Evolutionary conservation across 2,888 invertebrate species (phyloP), one percentile per base, ranked within the genome.

Genomic region (Allophyes oxyacanthae): DNA sequence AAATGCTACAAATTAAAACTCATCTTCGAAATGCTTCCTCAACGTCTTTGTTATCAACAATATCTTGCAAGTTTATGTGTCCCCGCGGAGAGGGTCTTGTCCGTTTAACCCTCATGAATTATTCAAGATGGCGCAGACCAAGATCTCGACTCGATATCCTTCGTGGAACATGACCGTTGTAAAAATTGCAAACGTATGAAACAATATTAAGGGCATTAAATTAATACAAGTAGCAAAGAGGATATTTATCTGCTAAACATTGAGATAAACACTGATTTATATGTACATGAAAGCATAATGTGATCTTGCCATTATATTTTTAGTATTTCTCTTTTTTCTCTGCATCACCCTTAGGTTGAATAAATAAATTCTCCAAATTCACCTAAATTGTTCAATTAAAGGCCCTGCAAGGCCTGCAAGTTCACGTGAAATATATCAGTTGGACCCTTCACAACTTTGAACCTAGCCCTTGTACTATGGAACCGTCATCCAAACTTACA

Each of bases 91-190:
- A 75, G 66, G 78, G 76, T 81, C 79, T 80, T 81, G 82, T 81
- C 81, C 85, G 80, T 84, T 87, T 86, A 84, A 78, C 78, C 78
- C 82, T 82, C 73, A 83, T 88, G 86, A 85, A 87, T 86, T 64
- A 86, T 88, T 86, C 83, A 87, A 64, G 56, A 58, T 72, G 66
- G 74, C 79, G 78, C 80, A 80, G 77, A 81, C 72, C 78, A 75
- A 78, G 75, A 81, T 77, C 78, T 79, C 77, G 65, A 75, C 80
- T 78, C 79, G 72, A 84, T 84, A 84, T 78, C 77, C 69, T 77
- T 60, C 56, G 57, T 63, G 55, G 66, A 77, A 78, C 79, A 82
- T 79, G 77, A 79, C 77, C 74, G 63, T 65, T 67, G 77, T 69
- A 76, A 80, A 76, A 82, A 76, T 73, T 71, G 64, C 64, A 65